Percentiles rank a stretch among this genome's conserved stretches.
phyloP scores from a whole-genome alignment of 2,113 vertebrate genomes.

The Toxotes chatareus region DNA sequence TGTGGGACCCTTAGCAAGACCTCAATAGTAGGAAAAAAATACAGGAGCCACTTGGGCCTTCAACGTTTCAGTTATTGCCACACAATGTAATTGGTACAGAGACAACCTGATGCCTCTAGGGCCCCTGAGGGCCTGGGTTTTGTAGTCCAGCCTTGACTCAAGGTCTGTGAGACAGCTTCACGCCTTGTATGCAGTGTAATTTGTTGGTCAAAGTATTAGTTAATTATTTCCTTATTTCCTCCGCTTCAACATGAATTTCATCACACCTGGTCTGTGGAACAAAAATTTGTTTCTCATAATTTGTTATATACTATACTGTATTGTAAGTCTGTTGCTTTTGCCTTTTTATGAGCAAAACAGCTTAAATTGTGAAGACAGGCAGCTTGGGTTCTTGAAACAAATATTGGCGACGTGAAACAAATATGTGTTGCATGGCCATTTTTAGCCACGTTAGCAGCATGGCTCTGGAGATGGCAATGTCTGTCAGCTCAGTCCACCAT shows the following conservation, averaged over 20 bases:
- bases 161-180: neutral
- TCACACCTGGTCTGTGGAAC: neutral
- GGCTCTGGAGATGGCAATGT: too few species aligned
- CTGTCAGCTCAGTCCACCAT: too few species aligned
- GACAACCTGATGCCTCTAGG: neutral
- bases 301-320: neutral
- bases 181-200: neutral
- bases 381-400: neutral
- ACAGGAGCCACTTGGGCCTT: neutral
- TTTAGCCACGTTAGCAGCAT: neutral
- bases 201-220: neutral
- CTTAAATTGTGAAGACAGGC: too few species aligned
- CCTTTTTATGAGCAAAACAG: too few species aligned
- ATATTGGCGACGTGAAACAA: neutral
- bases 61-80: neutral
- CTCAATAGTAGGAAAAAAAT: neutral
- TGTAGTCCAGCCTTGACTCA: neutral
- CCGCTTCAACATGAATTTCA: neutral
- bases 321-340: neutral
- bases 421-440: neutral
- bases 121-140: neutral
- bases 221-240: neutral
- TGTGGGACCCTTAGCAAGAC: neutral
- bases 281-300: neutral
- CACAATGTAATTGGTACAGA: neutral